Percentiles rank a stretch among this genome's conserved stretches.
phyloP scores from a whole-genome alignment of 2,113 vertebrate species.

The Apodemus speciosus region DNA sequence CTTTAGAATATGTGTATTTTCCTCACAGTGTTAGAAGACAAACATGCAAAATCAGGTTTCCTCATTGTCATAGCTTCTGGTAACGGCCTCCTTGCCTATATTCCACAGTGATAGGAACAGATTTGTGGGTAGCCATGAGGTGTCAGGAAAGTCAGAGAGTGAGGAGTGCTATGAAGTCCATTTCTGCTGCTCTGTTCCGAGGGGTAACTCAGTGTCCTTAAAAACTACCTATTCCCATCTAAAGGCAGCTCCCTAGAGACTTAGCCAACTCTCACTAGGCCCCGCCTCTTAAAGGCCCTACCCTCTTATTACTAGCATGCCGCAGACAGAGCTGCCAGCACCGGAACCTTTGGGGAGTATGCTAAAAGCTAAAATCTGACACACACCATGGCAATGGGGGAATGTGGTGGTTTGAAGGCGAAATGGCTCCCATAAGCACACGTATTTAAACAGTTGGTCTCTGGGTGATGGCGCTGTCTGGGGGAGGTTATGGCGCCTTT shows the following conservation, averaged over 20 bases:
- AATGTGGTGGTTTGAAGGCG: neutral
- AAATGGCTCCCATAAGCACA: neutral
- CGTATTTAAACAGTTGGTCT: neutral
- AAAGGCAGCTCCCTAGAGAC: neutral
- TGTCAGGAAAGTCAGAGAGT: neutral
- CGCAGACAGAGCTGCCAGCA: neutral
- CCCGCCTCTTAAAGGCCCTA: neutral
- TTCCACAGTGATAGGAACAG: neutral
- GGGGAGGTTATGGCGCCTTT: neutral
- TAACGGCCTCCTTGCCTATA: neutral
- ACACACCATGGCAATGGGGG: neutral
- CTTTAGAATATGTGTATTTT: neutral
- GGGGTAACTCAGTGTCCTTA: neutral
- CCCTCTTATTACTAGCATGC: neutral
- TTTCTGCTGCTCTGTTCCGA: neutral
- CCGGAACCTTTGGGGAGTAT: neutral
- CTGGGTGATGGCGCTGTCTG: neutral
- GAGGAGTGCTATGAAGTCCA: neutral
- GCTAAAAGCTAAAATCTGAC: neutral
- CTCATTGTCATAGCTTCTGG: neutral
- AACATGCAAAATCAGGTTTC: neutral
- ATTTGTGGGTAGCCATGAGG: neutral
- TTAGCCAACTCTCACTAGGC: neutral
- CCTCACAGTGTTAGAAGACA: neutral
- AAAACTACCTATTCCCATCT: neutral